phyloP scores from a whole-genome alignment of 2,888 invertebrate genomes.

The Nymphalis polychloros region DNA sequence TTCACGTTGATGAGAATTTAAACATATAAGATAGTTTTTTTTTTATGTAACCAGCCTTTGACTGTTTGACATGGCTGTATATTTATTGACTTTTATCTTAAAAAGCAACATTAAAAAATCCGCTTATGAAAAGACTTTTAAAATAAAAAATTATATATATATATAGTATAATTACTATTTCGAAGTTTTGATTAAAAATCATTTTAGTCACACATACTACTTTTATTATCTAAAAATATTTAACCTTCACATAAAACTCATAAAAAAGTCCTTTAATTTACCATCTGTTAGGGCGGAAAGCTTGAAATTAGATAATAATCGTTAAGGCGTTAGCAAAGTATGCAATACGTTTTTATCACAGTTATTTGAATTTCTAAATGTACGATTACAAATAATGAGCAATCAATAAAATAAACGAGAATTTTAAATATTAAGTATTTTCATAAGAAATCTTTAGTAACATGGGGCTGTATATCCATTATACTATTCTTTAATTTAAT shows the following conservation, averaged over 20 bases:
- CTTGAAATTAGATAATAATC: constrained; percentile 32
- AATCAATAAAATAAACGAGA: neutral
- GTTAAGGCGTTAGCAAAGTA: constrained; percentile 27
- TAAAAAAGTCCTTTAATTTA: constrained; percentile 20
- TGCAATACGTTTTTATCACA: constrained; percentile 2
- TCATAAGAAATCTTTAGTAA: neutral
- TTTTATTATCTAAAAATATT: constrained; percentile 20
- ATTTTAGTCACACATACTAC: neutral
- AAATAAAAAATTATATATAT: no score
- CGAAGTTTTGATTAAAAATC: no score
- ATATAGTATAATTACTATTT: no score
- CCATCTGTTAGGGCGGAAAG: constrained; percentile 34
- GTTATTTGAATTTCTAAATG: neutral
- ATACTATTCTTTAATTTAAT: no score
- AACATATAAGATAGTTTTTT: neutral
- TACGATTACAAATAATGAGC: neutral
- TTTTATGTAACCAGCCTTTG: neutral
- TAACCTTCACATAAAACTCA: neutral
- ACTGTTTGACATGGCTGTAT: no score
- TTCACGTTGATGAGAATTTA: neutral
- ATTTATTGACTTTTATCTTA: no score
- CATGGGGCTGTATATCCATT: no score
- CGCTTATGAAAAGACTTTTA: no score
- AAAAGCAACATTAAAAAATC: no score
- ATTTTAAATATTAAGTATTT: no score